Percentiles rank a stretch among this genome's conserved stretches.
These are phyloP conservation scores for Oxyura jamaicensis DNA, from an alignment of 2,113 vertebrate species.

Conservation along the genomic window DNA sequence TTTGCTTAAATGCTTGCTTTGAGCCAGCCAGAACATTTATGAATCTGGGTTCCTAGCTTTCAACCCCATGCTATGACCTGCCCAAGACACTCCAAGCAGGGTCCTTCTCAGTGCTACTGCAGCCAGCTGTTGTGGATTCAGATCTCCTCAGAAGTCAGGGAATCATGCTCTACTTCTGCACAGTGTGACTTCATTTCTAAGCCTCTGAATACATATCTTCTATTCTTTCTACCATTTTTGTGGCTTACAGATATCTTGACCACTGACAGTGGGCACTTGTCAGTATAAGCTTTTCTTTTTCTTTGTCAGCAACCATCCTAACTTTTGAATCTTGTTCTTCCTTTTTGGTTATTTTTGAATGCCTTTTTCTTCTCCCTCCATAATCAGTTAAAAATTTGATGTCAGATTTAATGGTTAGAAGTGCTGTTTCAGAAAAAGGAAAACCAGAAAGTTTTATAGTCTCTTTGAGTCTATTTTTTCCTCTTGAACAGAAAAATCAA, in stretches of 20 bases:
- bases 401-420: background rate
- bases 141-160: background rate
- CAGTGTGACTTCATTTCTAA: background rate
- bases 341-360: background rate
- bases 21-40: background rate
- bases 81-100: fast-evolving
- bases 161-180: fast-evolving
- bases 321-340: background rate
- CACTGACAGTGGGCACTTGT: background rate
- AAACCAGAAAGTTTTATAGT: background rate
- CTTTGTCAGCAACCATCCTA: background rate
- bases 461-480: background rate
- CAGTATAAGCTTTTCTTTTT: background rate
- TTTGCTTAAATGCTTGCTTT: background rate
- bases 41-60: fast-evolving
- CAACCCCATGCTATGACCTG: background rate
- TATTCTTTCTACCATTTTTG: background rate
- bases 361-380: background rate
- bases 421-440: background rate
- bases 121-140: background rate
- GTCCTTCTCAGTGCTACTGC: background rate
- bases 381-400: background rate
- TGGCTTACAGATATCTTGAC: background rate
- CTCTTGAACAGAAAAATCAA: constrained; percentile 5
- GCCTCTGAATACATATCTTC: background rate